Base-by-base conservation (phyloP, 35 echinoderm and acorn worm species). In the Eucidaris tribuloides region DNA sequence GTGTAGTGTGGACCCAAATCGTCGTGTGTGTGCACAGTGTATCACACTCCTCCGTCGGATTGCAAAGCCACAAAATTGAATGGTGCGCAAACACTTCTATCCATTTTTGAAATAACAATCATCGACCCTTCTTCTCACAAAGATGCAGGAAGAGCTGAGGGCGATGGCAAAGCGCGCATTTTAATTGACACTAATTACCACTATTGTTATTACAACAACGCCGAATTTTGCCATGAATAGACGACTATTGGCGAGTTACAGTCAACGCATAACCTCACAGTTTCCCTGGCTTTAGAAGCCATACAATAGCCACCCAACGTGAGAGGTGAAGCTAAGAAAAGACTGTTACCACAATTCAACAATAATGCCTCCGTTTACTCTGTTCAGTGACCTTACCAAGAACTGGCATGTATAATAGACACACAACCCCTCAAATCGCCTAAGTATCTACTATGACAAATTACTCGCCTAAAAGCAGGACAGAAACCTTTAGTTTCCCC, bases 131-230 rank as follows among this genome's bases (percentile, higher is more conserved):
- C 84, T 56, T 86, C 70, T 86, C 74, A 44, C 52, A 7, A 22
- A 35, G 68, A 74, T 40, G 68, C 68, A 71, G 45, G 61, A 46
- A 40, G 60, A 42, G 79, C 30, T 74, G 35, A 68, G 65, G 80
- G 80, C 87, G 80, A 38, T 74, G 45, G 82, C 79, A 59, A 57
- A 52, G 54, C 83, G 81, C 63, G 81, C 88, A 85, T 91, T 83
- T 91, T 91, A 91, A 91, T 91, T 91, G 88, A 61, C 88, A 76
- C 88, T 91, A 91, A 91, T 91, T 91, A 91, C 82, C 54, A 44
- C 71, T 74, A 78, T 91, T 91, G 88, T 91, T 84, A 84, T 84
- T 84, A 42, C 65, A 84, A 84, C 82, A 74, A 74, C 68, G 68
- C 68, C 68, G 44, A 74, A 74, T 35, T 40, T 33, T 40, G 68